Conservation (phyloP, 2,888 invertebrate genomes). For the Ophioninae sp. region DNA sequence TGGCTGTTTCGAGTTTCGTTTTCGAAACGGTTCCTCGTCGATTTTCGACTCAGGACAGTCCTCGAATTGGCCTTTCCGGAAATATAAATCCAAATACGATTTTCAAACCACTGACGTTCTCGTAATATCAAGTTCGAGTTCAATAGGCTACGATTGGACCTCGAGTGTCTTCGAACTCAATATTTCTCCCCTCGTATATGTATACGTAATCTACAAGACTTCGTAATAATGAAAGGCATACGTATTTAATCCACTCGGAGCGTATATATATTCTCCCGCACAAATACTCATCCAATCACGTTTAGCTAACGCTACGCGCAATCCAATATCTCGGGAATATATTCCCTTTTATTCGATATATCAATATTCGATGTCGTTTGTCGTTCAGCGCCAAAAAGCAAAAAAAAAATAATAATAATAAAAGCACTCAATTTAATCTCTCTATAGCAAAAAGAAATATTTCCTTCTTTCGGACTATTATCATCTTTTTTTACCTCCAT, state of each 20-base stretch:
- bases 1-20: too few species aligned
- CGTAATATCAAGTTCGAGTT: neutral
- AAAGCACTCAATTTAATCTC: neutral
- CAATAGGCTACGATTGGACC: neutral
- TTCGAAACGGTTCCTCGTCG: too few species aligned
- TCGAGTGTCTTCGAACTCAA: neutral
- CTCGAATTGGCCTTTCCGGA: neutral
- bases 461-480: neutral
- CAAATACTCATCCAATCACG: slow-evolving; percentile 19
- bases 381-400: slow-evolving; percentile 28
- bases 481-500: neutral
- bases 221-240: slow-evolving; percentile 18
- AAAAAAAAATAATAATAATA: slow-evolving; percentile 13
- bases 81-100: neutral
- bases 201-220: neutral
- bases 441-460: neutral
- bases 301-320: slow-evolving; percentile 42
- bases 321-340: slow-evolving; percentile 40
- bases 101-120: neutral
- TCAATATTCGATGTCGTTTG: slow-evolving; percentile 40
- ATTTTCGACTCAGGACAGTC: neutral
- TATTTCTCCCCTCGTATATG: neutral
- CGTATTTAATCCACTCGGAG: neutral
- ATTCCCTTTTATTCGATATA: slow-evolving; percentile 27
- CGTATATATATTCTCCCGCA: slow-evolving; percentile 36